Evolutionary conservation across 2,888 invertebrate genomes (phyloP).

Genomic region (Phasia obesa): DNA sequence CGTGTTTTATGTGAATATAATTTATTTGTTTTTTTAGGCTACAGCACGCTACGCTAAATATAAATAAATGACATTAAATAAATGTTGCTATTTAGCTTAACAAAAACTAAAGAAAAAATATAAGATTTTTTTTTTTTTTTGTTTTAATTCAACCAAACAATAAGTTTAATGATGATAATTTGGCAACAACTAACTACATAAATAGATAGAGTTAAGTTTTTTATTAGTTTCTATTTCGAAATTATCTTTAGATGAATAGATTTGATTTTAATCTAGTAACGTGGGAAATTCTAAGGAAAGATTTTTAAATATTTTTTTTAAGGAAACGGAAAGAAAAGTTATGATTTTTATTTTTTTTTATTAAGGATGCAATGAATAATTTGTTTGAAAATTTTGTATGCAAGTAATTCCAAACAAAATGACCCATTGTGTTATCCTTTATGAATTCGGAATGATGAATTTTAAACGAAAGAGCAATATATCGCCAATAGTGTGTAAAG

Average conservation of each 20-base stretch:
- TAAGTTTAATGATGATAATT: slow-evolving; percentile 20
- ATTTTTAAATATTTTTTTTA: not conserved
- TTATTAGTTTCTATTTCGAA: slow-evolving; percentile 41
- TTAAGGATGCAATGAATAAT: slow-evolving; percentile 14
- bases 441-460: not conserved
- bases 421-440: slow-evolving; percentile 11
- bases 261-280: not conserved
- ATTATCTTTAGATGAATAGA: slow-evolving; percentile 23
- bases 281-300: slow-evolving; percentile 2
- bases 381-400: slow-evolving; percentile 8
- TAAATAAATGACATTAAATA: slow-evolving; percentile 58
- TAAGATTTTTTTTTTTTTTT: not conserved
- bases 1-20: slow-evolving; percentile 29
- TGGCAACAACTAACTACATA: slow-evolving; percentile 67
- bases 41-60: slow-evolving; percentile 71
- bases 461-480: not conserved
- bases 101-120: slow-evolving; percentile 10
- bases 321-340: slow-evolving; percentile 3
- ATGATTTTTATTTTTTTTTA: slow-evolving; percentile 5
- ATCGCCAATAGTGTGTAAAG: not conserved
- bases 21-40: slow-evolving; percentile 60
- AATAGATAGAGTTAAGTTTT: slow-evolving; percentile 28
- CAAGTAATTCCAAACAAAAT: slow-evolving; percentile 30
- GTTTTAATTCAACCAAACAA: not conserved
- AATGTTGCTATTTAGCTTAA: slow-evolving; percentile 22